phyloP scores from a whole-genome alignment of 1,140 invertebrate species.

The Papilio polytes region DNA sequence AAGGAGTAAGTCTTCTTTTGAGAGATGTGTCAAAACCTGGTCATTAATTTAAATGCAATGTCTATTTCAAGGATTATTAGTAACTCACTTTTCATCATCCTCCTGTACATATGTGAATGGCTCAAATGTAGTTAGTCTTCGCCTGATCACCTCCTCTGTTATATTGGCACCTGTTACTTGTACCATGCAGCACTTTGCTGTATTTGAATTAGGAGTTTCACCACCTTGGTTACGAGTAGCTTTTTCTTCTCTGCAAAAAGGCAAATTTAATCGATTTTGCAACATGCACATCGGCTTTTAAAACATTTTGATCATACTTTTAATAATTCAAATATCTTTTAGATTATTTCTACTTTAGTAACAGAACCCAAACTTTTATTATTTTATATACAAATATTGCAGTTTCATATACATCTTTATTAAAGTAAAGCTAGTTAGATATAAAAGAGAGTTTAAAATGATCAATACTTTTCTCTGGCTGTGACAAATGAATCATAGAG shows the following conservation, averaged over 20 bases:
- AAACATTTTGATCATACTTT: too few relatives aligned
- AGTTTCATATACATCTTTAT: too few relatives aligned
- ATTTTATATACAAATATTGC: too few relatives aligned
- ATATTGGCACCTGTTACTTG: conserved; percentile 64
- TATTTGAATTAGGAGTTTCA: conserved; percentile 48
- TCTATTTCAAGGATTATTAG: neutral
- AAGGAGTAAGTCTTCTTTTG: too few relatives aligned
- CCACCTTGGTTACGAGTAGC: conserved; percentile 44
- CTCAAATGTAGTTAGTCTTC: conserved; percentile 69
- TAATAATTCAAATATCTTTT: too few relatives aligned
- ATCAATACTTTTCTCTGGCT: conserved; percentile 86
- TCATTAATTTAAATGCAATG: neutral
- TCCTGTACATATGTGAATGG: conserved; percentile 73
- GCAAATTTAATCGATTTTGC: conserved; percentile 23
- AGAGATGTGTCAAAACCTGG: too few relatives aligned
- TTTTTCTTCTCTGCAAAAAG: conserved; percentile 69
- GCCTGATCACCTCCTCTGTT: conserved; percentile 84
- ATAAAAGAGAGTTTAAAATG: neutral
- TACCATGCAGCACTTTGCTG: conserved; percentile 57
- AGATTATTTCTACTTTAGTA: too few relatives aligned
- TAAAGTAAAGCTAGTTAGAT: neutral
- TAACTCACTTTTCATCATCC: conserved; percentile 69
- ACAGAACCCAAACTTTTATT: too few relatives aligned
- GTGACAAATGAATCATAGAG: conserved; percentile 96
- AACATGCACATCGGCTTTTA: too few relatives aligned